Evolutionary conservation across 1,140 invertebrate species (phyloP).

Genomic region (Drosophila sproati): DNA sequence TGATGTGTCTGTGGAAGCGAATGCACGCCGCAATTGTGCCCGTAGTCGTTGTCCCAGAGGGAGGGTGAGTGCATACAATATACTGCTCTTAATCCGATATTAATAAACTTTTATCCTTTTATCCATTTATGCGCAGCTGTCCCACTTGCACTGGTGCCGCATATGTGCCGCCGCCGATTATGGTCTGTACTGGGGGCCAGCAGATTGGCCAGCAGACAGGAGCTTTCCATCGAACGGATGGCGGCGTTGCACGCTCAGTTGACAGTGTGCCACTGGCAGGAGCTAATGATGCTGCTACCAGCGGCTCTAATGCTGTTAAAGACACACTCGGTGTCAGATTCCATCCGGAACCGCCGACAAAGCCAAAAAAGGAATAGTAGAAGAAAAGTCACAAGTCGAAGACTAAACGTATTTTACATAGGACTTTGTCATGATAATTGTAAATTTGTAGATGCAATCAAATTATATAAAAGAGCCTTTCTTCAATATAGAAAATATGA

Average conservation of each 20-base stretch:
- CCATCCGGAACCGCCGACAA: background rate
- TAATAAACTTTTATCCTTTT: background rate
- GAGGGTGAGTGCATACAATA: constrained; percentile 2
- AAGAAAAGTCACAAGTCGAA: background rate
- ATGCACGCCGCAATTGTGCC: background rate
- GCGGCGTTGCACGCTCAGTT: background rate
- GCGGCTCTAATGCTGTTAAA: too few relatives aligned
- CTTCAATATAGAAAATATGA: too few relatives aligned
- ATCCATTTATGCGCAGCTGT: constrained; percentile 8
- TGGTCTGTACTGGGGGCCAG: constrained; percentile 21
- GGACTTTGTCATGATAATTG: too few relatives aligned
- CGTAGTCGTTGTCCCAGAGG: too few relatives aligned
- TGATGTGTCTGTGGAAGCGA: constrained; percentile 35
- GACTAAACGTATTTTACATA: too few relatives aligned
- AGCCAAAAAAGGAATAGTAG: background rate
- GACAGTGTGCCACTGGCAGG: too few relatives aligned
- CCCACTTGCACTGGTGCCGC: constrained; percentile 19
- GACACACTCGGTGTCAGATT: background rate
- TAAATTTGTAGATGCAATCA: too few relatives aligned
- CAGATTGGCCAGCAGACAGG: background rate
- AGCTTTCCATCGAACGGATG: background rate
- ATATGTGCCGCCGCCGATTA: constrained; percentile 20
- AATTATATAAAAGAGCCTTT: too few relatives aligned
- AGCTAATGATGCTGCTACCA: too few relatives aligned
- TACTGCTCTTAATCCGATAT: background rate